A percentile compares a stretch with the other conserved stretches of the same genome.
Evolutionary conservation across 2,888 invertebrate genomes (phyloP).

Genomic region (Erebia palarica): DNA sequence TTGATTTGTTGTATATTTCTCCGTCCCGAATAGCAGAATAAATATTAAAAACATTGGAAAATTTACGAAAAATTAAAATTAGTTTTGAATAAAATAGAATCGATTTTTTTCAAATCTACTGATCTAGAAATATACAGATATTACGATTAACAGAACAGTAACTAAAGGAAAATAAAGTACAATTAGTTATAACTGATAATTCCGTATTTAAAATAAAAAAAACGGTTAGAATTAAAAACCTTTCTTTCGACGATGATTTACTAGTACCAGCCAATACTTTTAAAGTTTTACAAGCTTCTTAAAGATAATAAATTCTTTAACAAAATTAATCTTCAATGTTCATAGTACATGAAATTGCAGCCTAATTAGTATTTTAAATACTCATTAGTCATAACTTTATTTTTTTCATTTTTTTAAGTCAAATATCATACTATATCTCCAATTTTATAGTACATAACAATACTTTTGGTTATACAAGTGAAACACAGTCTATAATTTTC

Average conservation of each 20-base stretch:
- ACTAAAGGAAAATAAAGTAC: too few species aligned
- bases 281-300: background rate
- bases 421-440: too few species aligned
- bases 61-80: too few species aligned
- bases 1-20: too few species aligned
- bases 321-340: constrained; percentile 27
- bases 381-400: background rate
- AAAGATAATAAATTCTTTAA: background rate
- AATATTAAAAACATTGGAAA: too few species aligned
- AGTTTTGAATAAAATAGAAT: background rate
- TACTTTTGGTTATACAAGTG: background rate
- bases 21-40: too few species aligned
- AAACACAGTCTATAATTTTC: background rate
- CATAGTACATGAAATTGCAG: constrained; percentile 5
- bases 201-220: background rate
- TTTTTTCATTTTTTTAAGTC: background rate
- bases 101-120: too few species aligned
- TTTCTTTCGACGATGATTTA: constrained; percentile 10
- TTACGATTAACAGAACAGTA: too few species aligned
- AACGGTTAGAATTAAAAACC: constrained; percentile 4
- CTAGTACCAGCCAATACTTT: background rate
- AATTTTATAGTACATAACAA: background rate
- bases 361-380: constrained; percentile 2
- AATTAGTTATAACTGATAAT: too few species aligned
- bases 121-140: too few species aligned